These are phyloP conservation scores for Erynnis tages DNA, from an alignment of 2,888 invertebrate species.

Conservation along the genomic window DNA sequence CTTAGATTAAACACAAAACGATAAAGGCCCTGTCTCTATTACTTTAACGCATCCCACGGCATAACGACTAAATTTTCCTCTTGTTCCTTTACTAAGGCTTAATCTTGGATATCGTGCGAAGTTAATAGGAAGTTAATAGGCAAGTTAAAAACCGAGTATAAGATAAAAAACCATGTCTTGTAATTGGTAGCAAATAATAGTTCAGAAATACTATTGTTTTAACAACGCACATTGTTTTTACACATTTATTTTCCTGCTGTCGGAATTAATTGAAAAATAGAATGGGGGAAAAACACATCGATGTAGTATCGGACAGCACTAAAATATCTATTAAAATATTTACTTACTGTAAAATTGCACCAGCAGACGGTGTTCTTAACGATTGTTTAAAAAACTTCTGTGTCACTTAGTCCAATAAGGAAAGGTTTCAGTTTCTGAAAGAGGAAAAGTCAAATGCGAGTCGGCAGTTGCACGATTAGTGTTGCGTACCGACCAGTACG, in stretches of 20 bases:
- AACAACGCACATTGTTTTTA: too few relatives aligned
- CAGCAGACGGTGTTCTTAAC: constrained; percentile 22
- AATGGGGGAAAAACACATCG: too few relatives aligned
- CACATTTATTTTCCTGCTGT: too few relatives aligned
- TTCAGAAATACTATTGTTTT: too few relatives aligned
- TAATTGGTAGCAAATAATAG: too few relatives aligned
- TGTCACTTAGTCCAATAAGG: constrained; percentile 38
- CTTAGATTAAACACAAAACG: constrained; percentile 40
- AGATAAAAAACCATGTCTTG: too few relatives aligned
- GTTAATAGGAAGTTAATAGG: too few relatives aligned
- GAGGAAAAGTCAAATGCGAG: constrained; percentile 39
- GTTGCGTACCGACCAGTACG: constrained; percentile 24
- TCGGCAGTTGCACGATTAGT: constrained; percentile 34
- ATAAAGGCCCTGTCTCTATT: constrained; percentile 20
- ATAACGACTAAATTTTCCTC: constrained; percentile 4
- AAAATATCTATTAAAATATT: constrained; percentile 29
- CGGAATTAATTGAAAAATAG: too few relatives aligned
- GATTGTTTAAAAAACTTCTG: constrained; percentile 36
- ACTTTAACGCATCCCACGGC: constrained; percentile 25
- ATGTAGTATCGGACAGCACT: not conserved
- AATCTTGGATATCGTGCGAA: not conserved
- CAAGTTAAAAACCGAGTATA: too few relatives aligned
- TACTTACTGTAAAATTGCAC: constrained; percentile 35
- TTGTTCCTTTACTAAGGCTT: not conserved
- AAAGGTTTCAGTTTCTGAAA: constrained; percentile 40